Evolutionary conservation across 2,888 invertebrate genomes (phyloP).

Genomic region (Trachelus stipa): DNA sequence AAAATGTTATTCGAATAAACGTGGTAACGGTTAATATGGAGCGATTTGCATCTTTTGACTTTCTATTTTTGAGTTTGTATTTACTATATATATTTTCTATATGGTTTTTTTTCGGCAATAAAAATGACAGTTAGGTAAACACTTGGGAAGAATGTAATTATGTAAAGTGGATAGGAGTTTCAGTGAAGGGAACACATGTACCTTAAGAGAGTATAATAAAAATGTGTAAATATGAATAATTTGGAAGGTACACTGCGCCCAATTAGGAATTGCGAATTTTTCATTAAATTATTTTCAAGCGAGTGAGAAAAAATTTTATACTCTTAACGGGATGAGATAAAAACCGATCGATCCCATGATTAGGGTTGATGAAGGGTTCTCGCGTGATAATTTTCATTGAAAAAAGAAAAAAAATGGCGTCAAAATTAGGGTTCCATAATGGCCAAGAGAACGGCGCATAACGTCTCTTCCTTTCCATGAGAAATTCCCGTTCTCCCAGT

Average conservation of each 20-base stretch:
- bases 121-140: background rate
- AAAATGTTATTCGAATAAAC: background rate
- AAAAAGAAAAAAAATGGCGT: background rate
- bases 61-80: background rate
- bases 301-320: background rate
- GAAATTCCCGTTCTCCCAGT: slow-evolving; percentile 7
- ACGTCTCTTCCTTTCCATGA: background rate
- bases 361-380: background rate
- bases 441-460: background rate
- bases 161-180: background rate
- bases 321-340: background rate
- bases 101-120: background rate
- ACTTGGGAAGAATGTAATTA: background rate
- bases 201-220: background rate
- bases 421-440: background rate
- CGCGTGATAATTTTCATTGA: background rate
- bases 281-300: background rate
- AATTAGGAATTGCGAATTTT: background rate
- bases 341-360: background rate
- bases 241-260: background rate
- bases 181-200: background rate
- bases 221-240: background rate
- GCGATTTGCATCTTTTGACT: background rate
- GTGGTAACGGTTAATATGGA: background rate
- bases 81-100: background rate